Evolutionary conservation across 2,113 vertebrate species (phyloP), one percentile per base, ranked within the genome.

Genomic region (Planiliza haematocheilus): DNA sequence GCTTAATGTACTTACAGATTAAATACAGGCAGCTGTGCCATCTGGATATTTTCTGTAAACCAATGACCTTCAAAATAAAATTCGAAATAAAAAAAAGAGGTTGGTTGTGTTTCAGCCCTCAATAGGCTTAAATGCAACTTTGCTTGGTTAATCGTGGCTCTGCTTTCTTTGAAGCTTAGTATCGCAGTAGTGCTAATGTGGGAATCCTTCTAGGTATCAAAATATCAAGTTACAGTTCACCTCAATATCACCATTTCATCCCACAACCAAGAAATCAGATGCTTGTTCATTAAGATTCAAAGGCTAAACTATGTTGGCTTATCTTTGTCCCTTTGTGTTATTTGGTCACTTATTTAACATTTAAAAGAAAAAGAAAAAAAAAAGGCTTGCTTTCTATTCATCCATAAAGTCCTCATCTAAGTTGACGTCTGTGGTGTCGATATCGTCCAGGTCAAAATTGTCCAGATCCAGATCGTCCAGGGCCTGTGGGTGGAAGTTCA

Each of bases 391-490:
- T 13, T 59, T 13, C 94, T 89, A 96, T 45, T 97, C 95, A 70
- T 93, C 94, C 83, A 95, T 86, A 81, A 97, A 96, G 36, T 98
- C 97, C 48, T 98, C 96, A 79, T 98, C 97, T 81, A 98, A 88
- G 85, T 95, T 96, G 80, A 98, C 92, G 67, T 97, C 96, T 78
- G 95, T 89, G 68, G 96, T 95, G 84, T 99, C 97, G 48, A 98
- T 95, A 79, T 97, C 96, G 12, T 86, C 97, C 83, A 98, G 89
- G 51, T 99, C 97, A 85, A 98, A 90, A 86, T 94, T 96, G 91
- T 98, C 97, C 63, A 98, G 84, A 64, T 97, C 96, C 59, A 98
- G 92, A 74, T 98, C 97, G 43, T 96, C 92, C 85, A 98, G 92
- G 18, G 63, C 93, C 97, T 99, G 70, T 8, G 64, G 45, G 14